phyloP scores from a whole-genome alignment of 1,140 invertebrate species.

The Anadara kagoshimensis region DNA sequence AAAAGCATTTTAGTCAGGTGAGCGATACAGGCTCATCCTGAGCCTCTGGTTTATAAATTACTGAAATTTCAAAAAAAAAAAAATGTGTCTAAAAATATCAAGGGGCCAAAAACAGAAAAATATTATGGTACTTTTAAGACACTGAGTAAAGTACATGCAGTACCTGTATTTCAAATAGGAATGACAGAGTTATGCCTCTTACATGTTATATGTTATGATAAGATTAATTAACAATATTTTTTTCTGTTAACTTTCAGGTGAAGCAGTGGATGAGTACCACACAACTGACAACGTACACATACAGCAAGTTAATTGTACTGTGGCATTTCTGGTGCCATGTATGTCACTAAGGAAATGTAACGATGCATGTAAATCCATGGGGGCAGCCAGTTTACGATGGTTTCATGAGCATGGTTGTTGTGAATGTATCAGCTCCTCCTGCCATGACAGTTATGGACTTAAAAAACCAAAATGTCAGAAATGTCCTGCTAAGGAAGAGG shows the following conservation, averaged over 20 bases:
- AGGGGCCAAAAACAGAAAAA: too few relatives aligned
- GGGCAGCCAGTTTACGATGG: constrained; percentile 86
- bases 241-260: constrained; percentile 4
- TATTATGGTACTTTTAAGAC: too few relatives aligned
- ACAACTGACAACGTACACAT: constrained; percentile 1
- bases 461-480: constrained; percentile 49
- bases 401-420: constrained; percentile 95
- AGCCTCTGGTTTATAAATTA: too few relatives aligned
- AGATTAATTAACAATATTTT: too few relatives aligned
- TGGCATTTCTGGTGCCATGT: constrained; percentile 94
- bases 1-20: too few relatives aligned
- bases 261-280: constrained; percentile 8
- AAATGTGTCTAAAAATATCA: too few relatives aligned
- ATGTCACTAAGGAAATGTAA: constrained; percentile 92
- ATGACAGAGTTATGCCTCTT: too few relatives aligned
- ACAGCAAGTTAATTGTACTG: constrained; percentile 85
- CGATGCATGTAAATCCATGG: constrained; percentile 85
- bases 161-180: too few relatives aligned
- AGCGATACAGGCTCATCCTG: too few relatives aligned
- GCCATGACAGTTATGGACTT: constrained; percentile 88
- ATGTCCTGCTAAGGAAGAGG: constrained; percentile 28
- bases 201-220: too few relatives aligned
- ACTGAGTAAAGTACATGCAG: too few relatives aligned
- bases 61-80: too few relatives aligned
- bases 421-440: constrained; percentile 92